Conservation (phyloP, 1,140 invertebrate species). For the Nebria ingens region DNA sequence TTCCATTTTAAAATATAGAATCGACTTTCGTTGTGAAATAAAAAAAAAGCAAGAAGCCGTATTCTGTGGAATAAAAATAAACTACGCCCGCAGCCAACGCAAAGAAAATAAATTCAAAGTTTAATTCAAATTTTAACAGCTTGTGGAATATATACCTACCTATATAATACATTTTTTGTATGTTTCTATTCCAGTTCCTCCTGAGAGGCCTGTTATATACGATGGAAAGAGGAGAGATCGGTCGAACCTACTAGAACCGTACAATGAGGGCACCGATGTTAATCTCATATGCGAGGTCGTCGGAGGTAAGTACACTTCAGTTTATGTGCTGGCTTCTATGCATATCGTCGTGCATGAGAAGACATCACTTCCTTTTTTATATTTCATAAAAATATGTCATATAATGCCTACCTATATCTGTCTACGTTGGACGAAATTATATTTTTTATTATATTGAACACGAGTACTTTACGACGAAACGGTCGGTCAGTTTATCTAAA, state of each 20-base stretch:
- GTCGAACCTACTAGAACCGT: slow-evolving; percentile 69
- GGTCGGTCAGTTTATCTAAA: too few species aligned
- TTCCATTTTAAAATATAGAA: neutral
- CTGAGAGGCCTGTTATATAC: slow-evolving; percentile 74
- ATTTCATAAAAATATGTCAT: too few species aligned
- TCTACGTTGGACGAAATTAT: too few species aligned
- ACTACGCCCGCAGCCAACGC: neutral
- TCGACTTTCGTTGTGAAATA: neutral
- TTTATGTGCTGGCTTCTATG: too few species aligned
- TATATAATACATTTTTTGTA: too few species aligned
- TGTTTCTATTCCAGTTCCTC: slow-evolving; percentile 58
- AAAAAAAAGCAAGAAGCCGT: too few species aligned
- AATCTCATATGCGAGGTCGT: slow-evolving; percentile 75
- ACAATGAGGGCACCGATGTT: slow-evolving; percentile 76
- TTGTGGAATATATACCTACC: slow-evolving; percentile 8
- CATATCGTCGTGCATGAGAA: too few species aligned
- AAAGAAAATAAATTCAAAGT: slow-evolving; percentile 8
- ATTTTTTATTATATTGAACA: too few species aligned
- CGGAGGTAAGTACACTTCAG: slow-evolving; percentile 82
- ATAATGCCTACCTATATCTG: too few species aligned
- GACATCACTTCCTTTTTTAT: too few species aligned
- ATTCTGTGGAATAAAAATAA: neutral
- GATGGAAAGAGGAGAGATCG: slow-evolving; percentile 67
- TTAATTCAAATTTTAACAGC: slow-evolving; percentile 5
- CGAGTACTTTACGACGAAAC: too few species aligned